phyloP scores from a whole-genome alignment of 2,888 invertebrate genomes.

The Patella pellucida region DNA sequence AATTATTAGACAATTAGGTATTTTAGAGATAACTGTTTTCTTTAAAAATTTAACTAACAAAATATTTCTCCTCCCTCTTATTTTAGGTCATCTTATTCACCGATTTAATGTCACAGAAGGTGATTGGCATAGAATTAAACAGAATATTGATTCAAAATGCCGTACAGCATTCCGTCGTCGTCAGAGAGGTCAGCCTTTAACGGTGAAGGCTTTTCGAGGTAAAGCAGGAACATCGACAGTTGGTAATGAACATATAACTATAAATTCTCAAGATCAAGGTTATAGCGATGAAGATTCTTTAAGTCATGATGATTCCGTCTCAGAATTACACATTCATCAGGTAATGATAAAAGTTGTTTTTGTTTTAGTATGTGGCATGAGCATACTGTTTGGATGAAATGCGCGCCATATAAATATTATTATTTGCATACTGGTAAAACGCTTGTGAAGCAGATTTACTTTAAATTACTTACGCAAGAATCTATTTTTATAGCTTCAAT shows the following conservation, averaged over 20 bases:
- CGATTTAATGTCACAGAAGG: slow-evolving; percentile 73
- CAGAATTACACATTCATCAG: slow-evolving; percentile 58
- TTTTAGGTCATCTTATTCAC: slow-evolving; percentile 72
- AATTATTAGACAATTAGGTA: too few relatives aligned
- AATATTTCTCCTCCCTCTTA: slow-evolving; percentile 1
- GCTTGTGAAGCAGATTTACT: too few relatives aligned
- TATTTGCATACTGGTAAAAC: too few relatives aligned
- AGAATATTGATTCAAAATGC: slow-evolving; percentile 75
- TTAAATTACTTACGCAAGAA: too few relatives aligned
- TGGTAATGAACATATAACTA: slow-evolving; percentile 34
- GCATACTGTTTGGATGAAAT: too few relatives aligned
- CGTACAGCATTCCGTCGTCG: slow-evolving; percentile 72
- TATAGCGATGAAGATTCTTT: slow-evolving; percentile 58
- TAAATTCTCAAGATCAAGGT: not conserved
- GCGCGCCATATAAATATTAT: too few relatives aligned
- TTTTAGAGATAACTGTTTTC: too few relatives aligned
- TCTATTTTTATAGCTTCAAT: too few relatives aligned
- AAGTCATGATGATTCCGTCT: slow-evolving; percentile 46
- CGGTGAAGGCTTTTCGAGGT: slow-evolving; percentile 68
- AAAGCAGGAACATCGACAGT: slow-evolving; percentile 49
- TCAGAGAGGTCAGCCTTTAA: slow-evolving; percentile 65
- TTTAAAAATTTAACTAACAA: too few relatives aligned
- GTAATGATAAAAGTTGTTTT: slow-evolving; percentile 24
- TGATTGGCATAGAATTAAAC: slow-evolving; percentile 74
- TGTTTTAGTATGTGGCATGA: too few relatives aligned